phyloP scores from a whole-genome alignment of 2,888 invertebrate genomes.

The Diarsia mendica region DNA sequence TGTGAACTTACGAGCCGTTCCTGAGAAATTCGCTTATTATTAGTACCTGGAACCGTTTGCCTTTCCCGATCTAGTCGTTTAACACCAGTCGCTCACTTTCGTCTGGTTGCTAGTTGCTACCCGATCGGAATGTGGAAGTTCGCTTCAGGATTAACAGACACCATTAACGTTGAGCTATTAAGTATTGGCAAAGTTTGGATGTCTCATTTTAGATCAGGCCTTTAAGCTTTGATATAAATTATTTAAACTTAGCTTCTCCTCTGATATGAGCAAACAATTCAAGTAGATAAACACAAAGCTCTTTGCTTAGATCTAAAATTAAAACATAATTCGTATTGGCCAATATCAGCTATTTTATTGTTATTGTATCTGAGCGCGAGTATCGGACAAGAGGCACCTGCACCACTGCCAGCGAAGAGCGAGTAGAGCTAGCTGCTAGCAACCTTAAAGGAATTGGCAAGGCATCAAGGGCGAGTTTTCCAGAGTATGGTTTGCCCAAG shows the following conservation, averaged over 20 bases:
- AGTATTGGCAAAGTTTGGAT: conserved; percentile 48
- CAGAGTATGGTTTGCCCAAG: not conserved
- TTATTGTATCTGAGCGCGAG: conserved; percentile 64
- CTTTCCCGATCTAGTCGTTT: conserved; percentile 69
- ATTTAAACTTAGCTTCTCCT: conserved; percentile 15
- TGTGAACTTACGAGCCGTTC: conserved; percentile 72
- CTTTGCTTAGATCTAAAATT: conserved; percentile 55
- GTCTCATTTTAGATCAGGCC: conserved; percentile 44
- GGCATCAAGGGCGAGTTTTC: not conserved
- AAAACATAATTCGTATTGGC: conserved; percentile 66
- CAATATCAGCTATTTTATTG: conserved; percentile 68
- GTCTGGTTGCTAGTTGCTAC: conserved; percentile 51
- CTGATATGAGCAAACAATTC: conserved; percentile 19
- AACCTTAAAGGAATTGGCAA: not conserved
- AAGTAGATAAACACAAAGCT: conserved; percentile 26
- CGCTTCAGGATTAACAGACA: conserved; percentile 46
- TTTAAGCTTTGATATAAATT: conserved; percentile 32
- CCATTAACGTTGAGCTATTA: conserved; percentile 57
- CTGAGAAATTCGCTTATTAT: conserved; percentile 74
- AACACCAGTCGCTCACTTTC: conserved; percentile 48
- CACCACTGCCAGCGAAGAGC: not conserved
- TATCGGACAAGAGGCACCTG: conserved; percentile 43
- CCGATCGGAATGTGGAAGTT: conserved; percentile 56
- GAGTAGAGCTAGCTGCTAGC: not conserved
- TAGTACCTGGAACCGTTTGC: conserved; percentile 72